Evolutionary conservation across 1,140 invertebrate species (phyloP), one percentile per base, ranked within the genome.

Genomic region (Gerris buenoi): DNA sequence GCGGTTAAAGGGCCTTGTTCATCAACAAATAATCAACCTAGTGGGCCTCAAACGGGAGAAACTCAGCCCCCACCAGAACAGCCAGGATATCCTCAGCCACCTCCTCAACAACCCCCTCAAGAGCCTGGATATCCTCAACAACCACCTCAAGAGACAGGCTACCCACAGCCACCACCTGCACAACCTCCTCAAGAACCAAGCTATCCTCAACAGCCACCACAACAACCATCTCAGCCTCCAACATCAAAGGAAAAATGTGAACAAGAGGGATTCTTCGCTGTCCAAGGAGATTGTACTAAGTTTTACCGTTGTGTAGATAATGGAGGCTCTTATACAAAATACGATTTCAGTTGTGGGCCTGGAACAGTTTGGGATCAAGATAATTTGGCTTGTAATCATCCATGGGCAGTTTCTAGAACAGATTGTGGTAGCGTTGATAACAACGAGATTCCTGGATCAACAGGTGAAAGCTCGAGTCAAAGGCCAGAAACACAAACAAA

Each of bases 291-390:
- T 69, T 88, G 87, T 70, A 78, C 79, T 64, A 84, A 82, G 71
- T 88, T 88, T 72, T 86, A 85, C 72, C 79, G 86, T 65, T 88
- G 86, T 73, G 83, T 85, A 1, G 79, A 83, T 70, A 80, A 82
- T 70, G 82, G 81, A 27, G 81, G 80, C 3, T 78, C 78, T 57
- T 86, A 79, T 71, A 80, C 71, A 27, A 80, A 80, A 72, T 84
- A 85, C 73, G 79, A 84, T 63, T 88, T 86, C 76, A 76, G 75
- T 25, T 88, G 85, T 75, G 83, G 82, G 1, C 79, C 83, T 65
- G 84, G 84, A 28, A 87, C 85, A 2, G 82, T 83, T 25, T 88
- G 84, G 84, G 85, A 87, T 76, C 70, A 77, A 67, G 76, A 81
- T 56, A 78, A 81, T 28, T 75, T 80, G 68, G 78, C 78, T 29